Base-by-base conservation (phyloP, 2,113 vertebrate genomes). In the Paedocypris sp. region DNA sequence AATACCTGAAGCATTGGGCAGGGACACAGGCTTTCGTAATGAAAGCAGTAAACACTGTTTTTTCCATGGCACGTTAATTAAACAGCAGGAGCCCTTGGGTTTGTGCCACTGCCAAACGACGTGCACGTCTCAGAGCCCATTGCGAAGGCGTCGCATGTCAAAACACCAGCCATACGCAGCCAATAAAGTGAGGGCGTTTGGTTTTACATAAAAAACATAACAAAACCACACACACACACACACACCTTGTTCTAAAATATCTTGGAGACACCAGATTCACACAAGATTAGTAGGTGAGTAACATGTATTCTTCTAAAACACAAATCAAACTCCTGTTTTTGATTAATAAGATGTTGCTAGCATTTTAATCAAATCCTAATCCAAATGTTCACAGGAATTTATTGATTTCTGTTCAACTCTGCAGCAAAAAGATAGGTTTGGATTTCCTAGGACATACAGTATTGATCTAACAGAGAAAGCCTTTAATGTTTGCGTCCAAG, bases 31-130 rank as follows among this genome's bases (percentile, higher is more conserved):
- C 47, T 46, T 22, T 18, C 33, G 9, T 39, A 64, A 36, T 47
- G 67, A 64, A 35, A 49, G 51, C 64, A 70, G 51, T 58, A 70
- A 56, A 39, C 22, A 13, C 47, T 52, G 63, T 31, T 66, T 26
- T 66, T 58, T 43, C 48, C 12, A 4, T 54, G 54, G 47, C 60
- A 60, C 22, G 13, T 19, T 64, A 67, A 67, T 60, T 54, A 64
- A n/a, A 19, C 35, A 48, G 53, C 47, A 60, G 39, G 35, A 50
- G 54, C 31, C 29, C 18, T 13, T 68, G 53, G 39, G 50, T 56
- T 63, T 46, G 11, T 43, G 6, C 52, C 5, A 29, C 38, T 60
- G 20, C 29, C 36, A 22, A 54, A 61, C 32, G 25, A 60, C 48
- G 43, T 12, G 19, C 49, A 49, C 18, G 12, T 56, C 35, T 46